These are phyloP conservation scores for Zaprionus bogoriensis DNA, from an alignment of 2,888 invertebrate species.

Conservation along the genomic window DNA sequence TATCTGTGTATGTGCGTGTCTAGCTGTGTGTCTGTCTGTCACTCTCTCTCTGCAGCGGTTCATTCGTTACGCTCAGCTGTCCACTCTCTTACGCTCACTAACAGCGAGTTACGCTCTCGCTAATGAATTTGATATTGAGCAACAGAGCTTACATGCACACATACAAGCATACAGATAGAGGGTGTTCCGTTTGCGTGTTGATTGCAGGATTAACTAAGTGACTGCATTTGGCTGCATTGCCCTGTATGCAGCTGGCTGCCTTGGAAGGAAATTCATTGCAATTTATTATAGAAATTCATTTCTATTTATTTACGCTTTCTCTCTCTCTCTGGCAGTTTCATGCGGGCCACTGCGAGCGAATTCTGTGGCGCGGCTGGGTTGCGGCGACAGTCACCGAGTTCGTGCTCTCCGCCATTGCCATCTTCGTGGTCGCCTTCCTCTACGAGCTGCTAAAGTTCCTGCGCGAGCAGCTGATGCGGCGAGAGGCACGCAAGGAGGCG, in stretches of 20 bases:
- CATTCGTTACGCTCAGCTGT: background rate
- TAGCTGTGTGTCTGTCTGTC: slow-evolving; percentile 1
- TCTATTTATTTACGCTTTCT: background rate
- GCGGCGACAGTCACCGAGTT: slow-evolving; percentile 89
- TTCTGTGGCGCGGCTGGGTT: slow-evolving; percentile 92
- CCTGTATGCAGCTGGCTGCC: slow-evolving; percentile 9
- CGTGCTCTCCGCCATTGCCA: slow-evolving; percentile 93
- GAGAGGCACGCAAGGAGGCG: slow-evolving; percentile 57
- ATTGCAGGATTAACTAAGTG: background rate
- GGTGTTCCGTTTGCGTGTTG: slow-evolving; percentile 24
- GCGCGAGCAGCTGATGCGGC: slow-evolving; percentile 82
- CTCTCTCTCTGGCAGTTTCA: slow-evolving; percentile 87
- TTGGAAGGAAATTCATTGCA: background rate
- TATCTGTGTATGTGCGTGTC: background rate
- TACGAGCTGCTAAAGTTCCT: slow-evolving; percentile 97
- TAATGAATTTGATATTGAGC: slow-evolving; percentile 35
- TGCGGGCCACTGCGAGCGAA: slow-evolving; percentile 88
- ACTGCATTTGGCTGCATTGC: slow-evolving; percentile 4
- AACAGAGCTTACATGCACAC: slow-evolving; percentile 10
- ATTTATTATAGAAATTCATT: background rate
- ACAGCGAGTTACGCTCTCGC: slow-evolving; percentile 13
- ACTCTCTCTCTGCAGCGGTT: slow-evolving; percentile 14
- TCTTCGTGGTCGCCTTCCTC: slow-evolving; percentile 94
- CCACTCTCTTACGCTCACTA: background rate
- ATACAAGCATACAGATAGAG: slow-evolving; percentile 21